Base-by-base conservation (phyloP, 2,797 vertebrate species). In the Pygocentrus nattereri region DNA sequence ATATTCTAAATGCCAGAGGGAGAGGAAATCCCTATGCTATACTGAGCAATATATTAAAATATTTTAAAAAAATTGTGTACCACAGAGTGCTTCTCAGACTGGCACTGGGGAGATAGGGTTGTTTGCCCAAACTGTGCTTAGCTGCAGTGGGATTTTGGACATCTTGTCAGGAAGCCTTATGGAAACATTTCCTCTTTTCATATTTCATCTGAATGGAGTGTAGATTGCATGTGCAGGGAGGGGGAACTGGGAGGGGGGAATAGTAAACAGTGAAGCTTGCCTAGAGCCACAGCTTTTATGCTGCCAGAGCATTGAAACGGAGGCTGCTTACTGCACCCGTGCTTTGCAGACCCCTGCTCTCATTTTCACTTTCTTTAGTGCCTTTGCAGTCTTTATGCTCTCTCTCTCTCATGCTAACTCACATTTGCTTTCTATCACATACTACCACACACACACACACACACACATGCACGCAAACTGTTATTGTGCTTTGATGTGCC, bases 121-220 rank as follows among this genome's bases (percentile, higher is more conserved):
- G 88, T 89, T 90, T 92, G 88, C 88, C 88, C 88, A 89, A 64
- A 87, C 89, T 81, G 68, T 84, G 87, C 91, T 92, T 90, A 85
- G 82, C 82, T 74, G 87, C 78, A 82, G 86, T 81, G 71, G 86
- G 89, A 91, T 94, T 92, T 92, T 84, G 86, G 82, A 89, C 85
- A 86, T 90, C 87, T 86, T 88, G 89, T 89, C 85, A 83, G 85
- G 90, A 88, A 90, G 87, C 91, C 86, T 88, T 91, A 89, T 87
- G 87, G 88, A 93, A 91, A 90, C 90, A 89, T 91, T 87, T 86
- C 88, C 85, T 91, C 89, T 88, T 90, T 93, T 93, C 90, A 90
- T 90, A 90, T 92, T 92, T 90, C 83, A 91, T 93, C 91, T 89
- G 82, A 94, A 93, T 91, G 91, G 89, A 90, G 90, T 90, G 88